Evolutionary conservation across 2,797 vertebrate species (phyloP), one percentile per base, ranked within the genome.

Genomic region (Pogoniulus pusillus): DNA sequence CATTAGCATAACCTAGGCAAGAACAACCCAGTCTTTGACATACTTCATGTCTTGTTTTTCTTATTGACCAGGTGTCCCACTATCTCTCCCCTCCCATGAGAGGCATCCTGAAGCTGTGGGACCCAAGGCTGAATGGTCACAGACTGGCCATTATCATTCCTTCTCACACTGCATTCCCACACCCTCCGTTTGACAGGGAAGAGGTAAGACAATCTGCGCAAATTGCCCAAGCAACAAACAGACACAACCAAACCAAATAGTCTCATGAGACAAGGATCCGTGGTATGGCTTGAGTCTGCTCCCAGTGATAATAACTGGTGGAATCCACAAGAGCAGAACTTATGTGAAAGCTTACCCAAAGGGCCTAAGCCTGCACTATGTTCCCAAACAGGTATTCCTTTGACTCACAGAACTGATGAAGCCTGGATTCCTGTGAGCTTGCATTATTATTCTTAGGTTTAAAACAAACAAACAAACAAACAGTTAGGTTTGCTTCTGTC

Each of bases 211-310:
- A 10, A 14, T 81, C 58, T 71, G 55, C 87, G 35, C 19, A 60
- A 19, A 7, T 37, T 39, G 41, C 30, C 12, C 19, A 57, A 86
- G 57, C 32, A 49, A 34, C 13, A 66, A 49, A 34, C 16, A 70
- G 24, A 53, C 12, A 47, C n/a, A 49, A 53, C 20, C 27, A 58
- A 41, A 19, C 11, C 6, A 81, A 45, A n/a, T 24, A 4, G 16
- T 64, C 11, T 18, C 78, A 20, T 57, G 32, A 39, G 24, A 37
- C 2, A 18, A 15, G 10, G 74, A 16, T 39, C 9, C 0, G 0
- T 45, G 34, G 2, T 43, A 18, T 60, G 60, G 34, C 30, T 85
- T 4, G 11, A 68, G 22, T 74, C 45, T 16, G 10, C 14, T 35
- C 11, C 9, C 37, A 68, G 12, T 0, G 0, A 43, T n/a, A 4